These are phyloP conservation scores for Empis stercorea DNA, from an alignment of 2,888 invertebrate genomes.

Conservation along the genomic window DNA sequence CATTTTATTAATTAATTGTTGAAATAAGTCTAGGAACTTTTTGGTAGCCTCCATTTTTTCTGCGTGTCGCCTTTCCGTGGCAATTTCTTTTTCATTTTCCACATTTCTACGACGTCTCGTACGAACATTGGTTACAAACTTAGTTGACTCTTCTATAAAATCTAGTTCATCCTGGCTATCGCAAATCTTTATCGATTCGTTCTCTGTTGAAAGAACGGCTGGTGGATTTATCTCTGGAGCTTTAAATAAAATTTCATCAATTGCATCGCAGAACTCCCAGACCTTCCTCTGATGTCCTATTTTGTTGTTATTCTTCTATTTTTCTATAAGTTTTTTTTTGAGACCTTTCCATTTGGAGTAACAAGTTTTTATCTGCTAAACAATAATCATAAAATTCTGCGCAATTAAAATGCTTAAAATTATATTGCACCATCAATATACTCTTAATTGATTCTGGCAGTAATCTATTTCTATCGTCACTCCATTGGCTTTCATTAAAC, in stretches of 20 bases:
- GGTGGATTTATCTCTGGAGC: constrained; percentile 4
- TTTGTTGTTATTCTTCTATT: constrained; percentile 1
- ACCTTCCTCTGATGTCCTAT: neutral
- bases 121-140: no score
- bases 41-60: constrained; percentile 5
- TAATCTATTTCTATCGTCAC: neutral
- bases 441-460: neutral
- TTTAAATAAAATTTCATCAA: constrained; percentile 5
- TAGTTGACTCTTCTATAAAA: no score
- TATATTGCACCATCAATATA: neutral
- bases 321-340: constrained; percentile 6
- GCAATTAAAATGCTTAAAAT: neutral
- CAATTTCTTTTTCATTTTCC: neutral
- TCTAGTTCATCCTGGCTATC: neutral
- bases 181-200: neutral
- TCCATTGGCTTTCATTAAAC: neutral
- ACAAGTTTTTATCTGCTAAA: neutral
- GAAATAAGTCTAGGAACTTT: constrained; percentile 3
- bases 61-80: constrained; percentile 6
- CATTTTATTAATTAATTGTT: neutral
- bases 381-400: neutral
- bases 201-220: constrained; percentile 1
- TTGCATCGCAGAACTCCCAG: constrained; percentile 5
- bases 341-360: constrained; percentile 9
- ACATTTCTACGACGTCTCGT: no score